Percentiles rank a stretch among this genome's conserved stretches.
phyloP scores from a whole-genome alignment of 2,888 invertebrate genomes.

The Axea sp. region DNA sequence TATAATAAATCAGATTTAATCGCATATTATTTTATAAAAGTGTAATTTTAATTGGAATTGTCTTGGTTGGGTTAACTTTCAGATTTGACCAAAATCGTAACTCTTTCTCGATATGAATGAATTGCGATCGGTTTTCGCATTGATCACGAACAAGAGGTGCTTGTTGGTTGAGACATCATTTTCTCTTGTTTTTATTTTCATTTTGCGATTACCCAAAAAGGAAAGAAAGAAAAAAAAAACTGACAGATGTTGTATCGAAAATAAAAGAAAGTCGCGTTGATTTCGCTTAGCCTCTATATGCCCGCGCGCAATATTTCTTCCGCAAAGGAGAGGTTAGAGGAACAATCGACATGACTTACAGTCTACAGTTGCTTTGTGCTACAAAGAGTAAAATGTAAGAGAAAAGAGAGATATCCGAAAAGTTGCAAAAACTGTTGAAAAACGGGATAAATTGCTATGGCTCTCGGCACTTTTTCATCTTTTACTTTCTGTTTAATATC shows the following conservation, averaged over 20 bases:
- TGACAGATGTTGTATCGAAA: not conserved
- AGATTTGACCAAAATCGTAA: no score
- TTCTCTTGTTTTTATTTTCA: not conserved
- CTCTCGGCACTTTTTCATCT: conserved; percentile 50
- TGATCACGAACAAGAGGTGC: no score
- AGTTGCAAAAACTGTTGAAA: conserved; percentile 51
- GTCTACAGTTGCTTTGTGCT: conserved; percentile 51
- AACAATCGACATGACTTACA: conserved; percentile 54
- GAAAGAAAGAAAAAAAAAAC: not conserved
- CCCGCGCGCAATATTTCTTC: conserved; percentile 49
- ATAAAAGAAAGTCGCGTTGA: not conserved
- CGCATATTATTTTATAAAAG: no score
- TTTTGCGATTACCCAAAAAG: not conserved
- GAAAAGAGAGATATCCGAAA: conserved; percentile 40
- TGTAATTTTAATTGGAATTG: no score
- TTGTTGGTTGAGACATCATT: no score
- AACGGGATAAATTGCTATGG: conserved; percentile 53
- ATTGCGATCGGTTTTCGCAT: no score
- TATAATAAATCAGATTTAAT: no score
- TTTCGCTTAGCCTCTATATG: conserved; percentile 5
- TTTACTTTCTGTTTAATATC: conserved; percentile 43
- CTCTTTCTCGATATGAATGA: no score
- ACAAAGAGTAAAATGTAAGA: conserved; percentile 53
- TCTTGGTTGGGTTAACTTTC: no score
- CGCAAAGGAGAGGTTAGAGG: conserved; percentile 47